Evolutionary conservation across 2,888 invertebrate species (phyloP), one percentile per base, ranked within the genome.

Genomic region (Ectropis crepuscularia): DNA sequence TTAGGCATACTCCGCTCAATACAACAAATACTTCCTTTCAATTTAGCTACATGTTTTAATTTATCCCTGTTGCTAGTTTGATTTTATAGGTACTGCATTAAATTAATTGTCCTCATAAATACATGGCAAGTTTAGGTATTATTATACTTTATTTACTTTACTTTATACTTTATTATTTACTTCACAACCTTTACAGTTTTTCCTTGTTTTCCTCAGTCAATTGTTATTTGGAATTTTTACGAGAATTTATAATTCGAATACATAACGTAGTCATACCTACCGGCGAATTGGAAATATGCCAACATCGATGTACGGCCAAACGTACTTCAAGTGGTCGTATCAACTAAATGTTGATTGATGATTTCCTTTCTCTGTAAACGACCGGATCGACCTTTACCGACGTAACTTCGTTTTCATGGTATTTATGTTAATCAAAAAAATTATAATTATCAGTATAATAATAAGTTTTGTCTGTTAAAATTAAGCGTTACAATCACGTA

Each of bases 311-410:
- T 83, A 81, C 81, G 82, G 76, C 83, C 87, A 86, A 89, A 88
- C 82, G 85, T 86, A 83, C 86, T 85, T 81, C 79, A 80, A 89
- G 86, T 89, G 88, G 80, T 83, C 82, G 82, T 86, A 86, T 87
- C 83, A 87, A 84, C 82, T 86, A 82, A 85, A 85, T 83, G 83
- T 83, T 88, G 89, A 90, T 88, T 86, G 85, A 90, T 89, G 78
- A 76, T 82, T 88, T 89, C 87, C 64, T 87, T 80, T 86, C 61
- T 69, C 72, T 71, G 77, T 80, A 83, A 83, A 83, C 80, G 85
- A 79, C 78, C 79, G 74, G 75, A 73, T 78, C 77, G 83, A 85
- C 84, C 84, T 86, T 81, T 77, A 73, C 71, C 73, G 70, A 74
- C 72, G 78, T 80, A 75, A 77, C 74, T 79, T 72, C 66, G 71